A percentile compares a stretch with the other conserved stretches of the same genome.
phyloP scores from a whole-genome alignment of 2,113 vertebrate species.

The Laticauda colubrina region DNA sequence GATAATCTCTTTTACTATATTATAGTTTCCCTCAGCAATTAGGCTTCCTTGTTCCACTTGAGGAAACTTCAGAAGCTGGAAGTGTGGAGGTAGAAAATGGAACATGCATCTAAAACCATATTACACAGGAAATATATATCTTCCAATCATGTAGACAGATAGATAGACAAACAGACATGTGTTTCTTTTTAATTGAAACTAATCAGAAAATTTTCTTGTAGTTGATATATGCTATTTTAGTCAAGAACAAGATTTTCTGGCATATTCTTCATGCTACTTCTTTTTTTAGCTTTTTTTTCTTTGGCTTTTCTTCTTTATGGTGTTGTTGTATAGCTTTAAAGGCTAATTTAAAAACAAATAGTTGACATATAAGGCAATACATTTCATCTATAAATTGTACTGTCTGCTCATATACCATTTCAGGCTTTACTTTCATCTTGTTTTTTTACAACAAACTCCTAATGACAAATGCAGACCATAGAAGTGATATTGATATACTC shows the following conservation, averaged over 20 bases:
- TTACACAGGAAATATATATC: background rate
- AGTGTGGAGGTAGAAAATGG: background rate
- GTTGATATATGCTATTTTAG: background rate
- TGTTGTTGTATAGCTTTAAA: conserved; percentile 45
- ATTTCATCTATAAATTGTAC: conserved; percentile 64
- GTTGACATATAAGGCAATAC: conserved; percentile 58
- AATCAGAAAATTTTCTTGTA: background rate
- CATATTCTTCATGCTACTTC: conserved; percentile 10
- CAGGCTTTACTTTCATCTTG: conserved; percentile 81
- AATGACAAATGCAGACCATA: conserved; percentile 92
- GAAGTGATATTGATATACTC: conserved; percentile 82
- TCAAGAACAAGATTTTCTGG: conserved; percentile 34
- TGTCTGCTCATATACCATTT: conserved; percentile 75
- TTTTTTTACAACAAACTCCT: conserved; percentile 83
- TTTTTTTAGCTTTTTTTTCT: conserved; percentile 24
- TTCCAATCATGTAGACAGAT: background rate
- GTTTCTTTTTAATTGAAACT: background rate
- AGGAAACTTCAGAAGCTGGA: background rate
- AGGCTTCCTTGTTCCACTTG: background rate
- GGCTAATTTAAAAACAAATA: conserved; percentile 59
- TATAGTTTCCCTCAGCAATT: background rate
- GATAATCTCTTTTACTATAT: background rate
- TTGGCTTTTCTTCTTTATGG: background rate
- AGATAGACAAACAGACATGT: no score
- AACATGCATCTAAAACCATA: background rate